Evolutionary conservation across 2,113 vertebrate species (phyloP).

Genomic region (Lampris incognitus): DNA sequence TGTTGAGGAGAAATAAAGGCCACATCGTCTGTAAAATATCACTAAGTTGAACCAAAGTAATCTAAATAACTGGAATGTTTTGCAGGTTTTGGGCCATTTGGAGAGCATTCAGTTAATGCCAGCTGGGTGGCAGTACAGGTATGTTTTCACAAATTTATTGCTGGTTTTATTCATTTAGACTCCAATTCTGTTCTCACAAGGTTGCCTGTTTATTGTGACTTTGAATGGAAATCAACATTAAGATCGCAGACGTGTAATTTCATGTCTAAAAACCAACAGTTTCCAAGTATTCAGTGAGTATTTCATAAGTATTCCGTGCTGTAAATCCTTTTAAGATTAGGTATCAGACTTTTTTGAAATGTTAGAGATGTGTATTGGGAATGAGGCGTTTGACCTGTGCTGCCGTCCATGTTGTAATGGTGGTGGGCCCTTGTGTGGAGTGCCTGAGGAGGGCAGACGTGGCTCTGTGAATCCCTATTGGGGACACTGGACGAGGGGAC

Average conservation of each 20-base stretch:
- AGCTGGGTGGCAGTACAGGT: conserved; percentile 86
- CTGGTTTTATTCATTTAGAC: not conserved
- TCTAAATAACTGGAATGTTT: conserved; percentile 22
- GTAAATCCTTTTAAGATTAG: no score
- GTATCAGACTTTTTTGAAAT: no score
- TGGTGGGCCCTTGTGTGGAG: no score
- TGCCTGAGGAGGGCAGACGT: not conserved
- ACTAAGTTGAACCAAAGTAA: not conserved
- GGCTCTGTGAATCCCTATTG: conserved; percentile 17
- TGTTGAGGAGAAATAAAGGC: not conserved
- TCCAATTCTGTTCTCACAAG: not conserved
- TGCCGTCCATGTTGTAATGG: no score
- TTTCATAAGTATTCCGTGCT: no score
- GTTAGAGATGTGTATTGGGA: no score
- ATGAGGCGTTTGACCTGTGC: no score
- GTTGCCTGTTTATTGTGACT: not conserved
- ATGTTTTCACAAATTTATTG: conserved; percentile 4
- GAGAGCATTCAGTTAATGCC: conserved; percentile 82
- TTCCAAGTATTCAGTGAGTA: no score
- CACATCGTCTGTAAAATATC: not conserved
- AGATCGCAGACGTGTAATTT: no score
- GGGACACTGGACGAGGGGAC: conserved; percentile 53
- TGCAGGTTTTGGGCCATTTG: conserved; percentile 83
- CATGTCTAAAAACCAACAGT: no score
- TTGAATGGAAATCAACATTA: no score